Conservation (phyloP, 2,888 invertebrate species). For the Atethmia centrago region DNA sequence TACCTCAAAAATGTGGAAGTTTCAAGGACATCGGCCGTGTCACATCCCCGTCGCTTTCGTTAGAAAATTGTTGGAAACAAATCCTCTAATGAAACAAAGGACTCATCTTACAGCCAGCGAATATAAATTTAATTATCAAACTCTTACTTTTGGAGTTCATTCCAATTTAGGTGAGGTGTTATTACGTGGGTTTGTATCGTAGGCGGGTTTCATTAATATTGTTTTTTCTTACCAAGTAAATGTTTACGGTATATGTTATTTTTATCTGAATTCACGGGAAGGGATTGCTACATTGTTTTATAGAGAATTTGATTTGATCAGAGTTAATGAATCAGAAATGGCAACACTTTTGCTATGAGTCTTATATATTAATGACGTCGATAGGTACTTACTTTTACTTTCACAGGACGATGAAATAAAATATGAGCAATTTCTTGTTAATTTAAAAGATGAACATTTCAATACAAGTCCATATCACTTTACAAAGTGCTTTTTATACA, state of each 20-base stretch:
- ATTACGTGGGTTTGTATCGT: conserved; percentile 30
- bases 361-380: neutral
- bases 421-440: neutral
- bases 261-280: neutral
- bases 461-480: conserved; percentile 8
- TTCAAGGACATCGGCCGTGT: conserved; percentile 38
- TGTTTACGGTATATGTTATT: neutral
- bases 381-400: neutral
- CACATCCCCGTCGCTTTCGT: conserved; percentile 40
- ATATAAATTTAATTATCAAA: conserved; percentile 80
- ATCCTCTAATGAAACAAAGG: conserved; percentile 80
- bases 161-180: conserved; percentile 67
- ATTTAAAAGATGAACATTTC: neutral
- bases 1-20: conserved; percentile 50
- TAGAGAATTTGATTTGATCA: neutral
- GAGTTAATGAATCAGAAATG: neutral
- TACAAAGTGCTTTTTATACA: conserved; percentile 12
- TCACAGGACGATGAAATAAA: neutral
- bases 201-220: conserved; percentile 20
- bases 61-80: conserved; percentile 70
- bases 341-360: neutral
- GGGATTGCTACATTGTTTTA: neutral
- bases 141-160: conserved; percentile 74
- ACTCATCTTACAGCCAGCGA: conserved; percentile 69
- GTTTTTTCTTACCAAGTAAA: neutral